A percentile compares a stretch with the other conserved stretches of the same genome.
These are phyloP conservation scores for Melangyna quadrimaculata DNA, from an alignment of 2,888 invertebrate genomes.

Conservation along the genomic window DNA sequence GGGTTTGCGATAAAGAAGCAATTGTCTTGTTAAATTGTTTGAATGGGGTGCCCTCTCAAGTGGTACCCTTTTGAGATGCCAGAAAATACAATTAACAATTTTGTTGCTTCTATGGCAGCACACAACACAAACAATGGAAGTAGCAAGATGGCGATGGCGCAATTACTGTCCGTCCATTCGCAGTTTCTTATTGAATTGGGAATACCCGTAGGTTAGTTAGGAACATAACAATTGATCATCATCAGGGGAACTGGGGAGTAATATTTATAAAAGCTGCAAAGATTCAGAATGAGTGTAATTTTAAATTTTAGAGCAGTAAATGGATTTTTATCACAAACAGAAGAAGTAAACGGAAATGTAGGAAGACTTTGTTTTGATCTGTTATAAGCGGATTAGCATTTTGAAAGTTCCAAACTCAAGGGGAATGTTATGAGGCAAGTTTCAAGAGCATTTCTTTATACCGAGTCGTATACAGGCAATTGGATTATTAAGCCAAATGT, in stretches of 20 bases:
- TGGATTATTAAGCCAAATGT: too few species aligned
- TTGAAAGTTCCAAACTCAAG: too few species aligned
- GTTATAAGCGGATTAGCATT: too few species aligned
- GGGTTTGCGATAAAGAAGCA: constrained; percentile 62
- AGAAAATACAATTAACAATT: constrained; percentile 52
- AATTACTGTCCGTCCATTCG: constrained; percentile 25
- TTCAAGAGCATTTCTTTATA: too few species aligned
- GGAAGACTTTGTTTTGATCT: neutral
- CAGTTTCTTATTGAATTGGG: neutral
- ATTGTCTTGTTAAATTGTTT: constrained; percentile 62
- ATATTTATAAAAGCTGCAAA: neutral
- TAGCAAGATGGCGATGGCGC: constrained; percentile 8
- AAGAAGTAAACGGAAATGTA: neutral
- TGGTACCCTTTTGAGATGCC: constrained; percentile 37
- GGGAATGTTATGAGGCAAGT: too few species aligned
- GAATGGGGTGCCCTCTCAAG: constrained; percentile 43
- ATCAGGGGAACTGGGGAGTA: neutral
- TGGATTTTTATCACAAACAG: neutral
- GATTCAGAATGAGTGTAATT: neutral
- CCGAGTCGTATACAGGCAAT: too few species aligned
- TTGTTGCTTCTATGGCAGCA: constrained; percentile 1
- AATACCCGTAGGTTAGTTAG: neutral
- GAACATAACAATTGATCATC: neutral
- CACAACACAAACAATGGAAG: constrained; percentile 1
- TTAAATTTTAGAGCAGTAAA: neutral